Base-by-base conservation (phyloP, 2,888 invertebrate genomes). In the Ctena decussata region DNA sequence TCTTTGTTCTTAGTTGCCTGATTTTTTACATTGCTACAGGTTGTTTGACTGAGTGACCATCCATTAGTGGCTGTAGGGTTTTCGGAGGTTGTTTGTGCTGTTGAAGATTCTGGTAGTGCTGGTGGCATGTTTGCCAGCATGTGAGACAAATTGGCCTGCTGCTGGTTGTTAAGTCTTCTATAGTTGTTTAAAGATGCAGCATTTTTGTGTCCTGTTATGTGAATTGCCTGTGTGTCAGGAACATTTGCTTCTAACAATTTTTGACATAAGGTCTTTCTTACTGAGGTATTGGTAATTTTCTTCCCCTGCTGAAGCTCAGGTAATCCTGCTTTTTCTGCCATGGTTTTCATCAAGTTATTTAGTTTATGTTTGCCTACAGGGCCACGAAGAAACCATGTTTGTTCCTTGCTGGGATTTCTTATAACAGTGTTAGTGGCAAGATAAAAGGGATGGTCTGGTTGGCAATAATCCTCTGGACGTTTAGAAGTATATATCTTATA, bases 171-270 rank as follows among this genome's bases (percentile, higher is more conserved):
- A 15, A 65, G 18, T 18, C 35, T 65, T 35, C 81, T 70, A 37
- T 81, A 81, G 44, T 81, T 76, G 60, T 81, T 81, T 71, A 77
- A 46, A 18, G 81, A 77, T 5, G 57, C 41, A 15, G 71, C 60
- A 41, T 81, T 76, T 46, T 81, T 77, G 37, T 81, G 77, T 1
- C 81, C 76, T 30, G 53, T 72, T 27, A 76, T 75, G 39, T 81
- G 57, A 24, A 75, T 71, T 37, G 69, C 70, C 15, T 53, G 76
- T 0, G 75, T 81, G 71, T 81, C 76, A 0, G 81, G 71, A 21
- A 76, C 44, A 21, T 77, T 57, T 12, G 30, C 72, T n/a, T 76
- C 81, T 18, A 80, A 37, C 2, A 80, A 12, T 32, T 74, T 80
- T 24, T 74, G 80, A 32, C 80, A 74, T 15, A 80, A 44, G 0